Evolutionary conservation across 2,797 vertebrate species (phyloP), one percentile per base, ranked within the genome.

Genomic region (Oceanodroma leucorhoa): DNA sequence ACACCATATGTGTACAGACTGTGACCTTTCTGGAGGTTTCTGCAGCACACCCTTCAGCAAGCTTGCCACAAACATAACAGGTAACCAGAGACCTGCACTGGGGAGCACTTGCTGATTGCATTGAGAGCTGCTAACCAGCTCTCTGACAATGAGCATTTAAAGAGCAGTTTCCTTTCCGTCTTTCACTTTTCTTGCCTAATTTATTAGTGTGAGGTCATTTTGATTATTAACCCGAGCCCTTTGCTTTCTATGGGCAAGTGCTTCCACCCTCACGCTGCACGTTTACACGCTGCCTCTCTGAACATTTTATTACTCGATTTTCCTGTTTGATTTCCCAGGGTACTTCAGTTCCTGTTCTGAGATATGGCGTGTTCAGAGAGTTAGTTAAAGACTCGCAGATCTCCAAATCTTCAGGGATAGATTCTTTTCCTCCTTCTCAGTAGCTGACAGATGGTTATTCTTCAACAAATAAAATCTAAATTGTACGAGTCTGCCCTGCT

Each of bases 261-360:
- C 69, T 95, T 90, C 93, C 78, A 93, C 71, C 48, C 78, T 92
- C 88, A 61, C 0, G 0, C 61, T 94, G 65, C 88, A 89, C 17
- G 1, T 95, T 96, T 82, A 53, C 48, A 11, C 3, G 0, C 73
- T 0, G 1, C 60, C 93, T 91, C 73, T 90, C 92, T 58, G 86
- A 94, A 77, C 45, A 9, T 93, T 95, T 96, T 92, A 96, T 95
- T 93, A 69, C 86, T 95, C 0, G 1, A 86, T 93, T 95, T 96
- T 92, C 90, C 94, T 96, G 90, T 89, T 92, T 94, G 90, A 97
- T 97, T 97, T 98, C 96, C 97, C 97, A 96, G 83, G 97, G 91
- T 97, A 95, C 46, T 83, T 53, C 82, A 87, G 93, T 96, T 95
- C 94, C 96, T 95, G 91, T 84, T 95, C 94, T 83, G 80, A 87